phyloP scores from a whole-genome alignment of 1,140 invertebrate species.

The Hermatobates lingyangjiaoensis region DNA sequence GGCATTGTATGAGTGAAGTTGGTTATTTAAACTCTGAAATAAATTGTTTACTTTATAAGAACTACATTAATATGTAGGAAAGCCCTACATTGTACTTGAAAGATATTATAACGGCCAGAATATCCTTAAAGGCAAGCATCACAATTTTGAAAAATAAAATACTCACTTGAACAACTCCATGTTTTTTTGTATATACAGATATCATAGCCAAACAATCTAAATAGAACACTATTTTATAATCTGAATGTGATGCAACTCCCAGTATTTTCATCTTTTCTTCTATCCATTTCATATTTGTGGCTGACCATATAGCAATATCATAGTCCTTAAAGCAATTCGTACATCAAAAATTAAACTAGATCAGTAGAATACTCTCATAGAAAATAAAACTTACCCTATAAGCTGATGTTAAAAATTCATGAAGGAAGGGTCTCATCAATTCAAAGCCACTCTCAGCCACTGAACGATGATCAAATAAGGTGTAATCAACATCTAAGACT shows the following conservation, averaged over 20 bases:
- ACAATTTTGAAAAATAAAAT: too few species aligned
- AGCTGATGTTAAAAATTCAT: slow-evolving; percentile 82
- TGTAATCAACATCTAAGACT: slow-evolving; percentile 94
- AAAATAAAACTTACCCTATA: slow-evolving; percentile 41
- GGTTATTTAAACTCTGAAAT: too few species aligned
- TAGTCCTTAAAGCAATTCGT: slow-evolving; percentile 35
- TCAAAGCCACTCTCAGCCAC: slow-evolving; percentile 71
- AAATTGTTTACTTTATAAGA: too few species aligned
- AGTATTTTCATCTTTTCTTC: slow-evolving; percentile 91
- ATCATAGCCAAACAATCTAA: slow-evolving; percentile 88
- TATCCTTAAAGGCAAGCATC: too few species aligned
- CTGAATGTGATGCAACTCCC: slow-evolving; percentile 58
- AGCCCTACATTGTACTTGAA: too few species aligned
- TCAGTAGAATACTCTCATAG: not conserved
- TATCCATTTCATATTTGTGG: slow-evolving; percentile 96
- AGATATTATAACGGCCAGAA: too few species aligned
- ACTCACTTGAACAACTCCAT: slow-evolving; percentile 72
- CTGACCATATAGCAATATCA: slow-evolving; percentile 83
- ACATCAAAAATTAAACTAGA: not conserved
- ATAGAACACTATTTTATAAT: slow-evolving; percentile 87
- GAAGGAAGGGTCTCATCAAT: slow-evolving; percentile 85
- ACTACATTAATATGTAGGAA: too few species aligned
- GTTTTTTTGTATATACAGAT: slow-evolving; percentile 69
- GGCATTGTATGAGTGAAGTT: too few species aligned
- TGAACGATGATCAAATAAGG: slow-evolving; percentile 86